phyloP scores from a whole-genome alignment of 2,113 vertebrate species.

The Toxostoma redivivum region DNA sequence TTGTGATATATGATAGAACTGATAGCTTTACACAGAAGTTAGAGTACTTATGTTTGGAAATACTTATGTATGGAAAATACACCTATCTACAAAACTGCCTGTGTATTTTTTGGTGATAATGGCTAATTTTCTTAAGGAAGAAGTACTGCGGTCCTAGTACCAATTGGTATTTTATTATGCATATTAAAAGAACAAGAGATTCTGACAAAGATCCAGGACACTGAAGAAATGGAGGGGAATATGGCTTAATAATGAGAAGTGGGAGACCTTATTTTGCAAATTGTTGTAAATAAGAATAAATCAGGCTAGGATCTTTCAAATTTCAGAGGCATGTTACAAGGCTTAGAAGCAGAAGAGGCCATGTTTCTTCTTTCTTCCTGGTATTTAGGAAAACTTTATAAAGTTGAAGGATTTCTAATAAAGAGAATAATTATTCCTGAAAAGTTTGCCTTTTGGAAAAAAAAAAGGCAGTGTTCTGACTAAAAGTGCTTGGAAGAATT shows the following conservation, averaged over 20 bases:
- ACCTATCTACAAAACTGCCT: not conserved
- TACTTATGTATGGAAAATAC: not conserved
- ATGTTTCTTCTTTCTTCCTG: not conserved
- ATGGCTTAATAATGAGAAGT: not conserved
- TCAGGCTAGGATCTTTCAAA: not conserved
- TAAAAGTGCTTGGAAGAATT: not conserved
- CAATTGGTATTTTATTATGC: not conserved
- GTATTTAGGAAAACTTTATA: not conserved
- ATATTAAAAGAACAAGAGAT: not conserved
- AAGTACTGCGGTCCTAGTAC: not conserved
- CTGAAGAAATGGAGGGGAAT: not conserved
- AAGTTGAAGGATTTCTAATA: not conserved
- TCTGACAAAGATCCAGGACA: not conserved
- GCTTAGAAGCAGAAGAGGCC: not conserved
- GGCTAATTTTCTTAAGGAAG: not conserved
- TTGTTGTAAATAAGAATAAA: not conserved
- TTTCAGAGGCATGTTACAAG: not conserved
- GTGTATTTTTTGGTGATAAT: not conserved
- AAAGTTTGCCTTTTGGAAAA: not conserved
- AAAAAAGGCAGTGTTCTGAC: not conserved
- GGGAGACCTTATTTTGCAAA: not conserved
- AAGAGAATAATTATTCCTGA: not conserved
- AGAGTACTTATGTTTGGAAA: not conserved
- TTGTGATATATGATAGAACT: not conserved
- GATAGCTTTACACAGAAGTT: not conserved